These are phyloP conservation scores for Adrianichthys oophorus DNA, from an alignment of 2,797 vertebrate species.

Conservation along the genomic window DNA sequence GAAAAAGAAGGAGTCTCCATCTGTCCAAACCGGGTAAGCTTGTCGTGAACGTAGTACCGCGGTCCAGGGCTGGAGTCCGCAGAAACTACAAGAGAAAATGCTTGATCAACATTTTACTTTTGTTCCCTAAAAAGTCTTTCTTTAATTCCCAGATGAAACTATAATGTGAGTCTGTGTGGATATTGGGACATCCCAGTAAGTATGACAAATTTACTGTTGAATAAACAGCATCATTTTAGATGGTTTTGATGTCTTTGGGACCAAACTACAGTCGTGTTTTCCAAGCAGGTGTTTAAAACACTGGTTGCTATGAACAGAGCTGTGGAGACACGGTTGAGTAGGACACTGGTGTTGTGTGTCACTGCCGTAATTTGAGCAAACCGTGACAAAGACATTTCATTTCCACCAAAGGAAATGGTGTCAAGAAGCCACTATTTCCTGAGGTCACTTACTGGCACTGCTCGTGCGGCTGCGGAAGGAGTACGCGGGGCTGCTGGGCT, in stretches of 20 bases:
- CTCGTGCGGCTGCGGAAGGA: constrained; percentile 80
- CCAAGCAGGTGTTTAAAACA: too few species aligned
- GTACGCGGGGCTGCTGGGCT: constrained; percentile 83
- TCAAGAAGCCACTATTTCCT: not conserved
- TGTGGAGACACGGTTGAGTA: too few species aligned
- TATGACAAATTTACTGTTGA: too few species aligned
- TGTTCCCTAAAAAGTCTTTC: not conserved
- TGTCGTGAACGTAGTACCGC: constrained; percentile 81
- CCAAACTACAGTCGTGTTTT: too few species aligned
- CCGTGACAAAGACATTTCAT: too few species aligned
- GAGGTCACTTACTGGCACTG: constrained; percentile 68
- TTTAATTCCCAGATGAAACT: not conserved
- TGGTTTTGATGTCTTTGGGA: too few species aligned
- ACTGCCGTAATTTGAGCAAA: too few species aligned
- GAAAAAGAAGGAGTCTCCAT: constrained; percentile 84
- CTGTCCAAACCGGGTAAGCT: constrained; percentile 85
- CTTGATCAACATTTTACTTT: not conserved
- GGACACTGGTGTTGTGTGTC: too few species aligned
- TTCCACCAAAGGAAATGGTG: not conserved
- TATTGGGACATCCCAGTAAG: too few species aligned
- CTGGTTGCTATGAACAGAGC: too few species aligned
- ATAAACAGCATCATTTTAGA: too few species aligned
- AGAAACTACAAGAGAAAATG: constrained; percentile 67
- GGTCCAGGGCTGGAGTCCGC: constrained; percentile 87
- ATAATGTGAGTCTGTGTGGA: too few species aligned